Evolutionary conservation across 2,888 invertebrate species (phyloP), one percentile per base, ranked within the genome.

Genomic region (Cyrtodaria siliqua): DNA sequence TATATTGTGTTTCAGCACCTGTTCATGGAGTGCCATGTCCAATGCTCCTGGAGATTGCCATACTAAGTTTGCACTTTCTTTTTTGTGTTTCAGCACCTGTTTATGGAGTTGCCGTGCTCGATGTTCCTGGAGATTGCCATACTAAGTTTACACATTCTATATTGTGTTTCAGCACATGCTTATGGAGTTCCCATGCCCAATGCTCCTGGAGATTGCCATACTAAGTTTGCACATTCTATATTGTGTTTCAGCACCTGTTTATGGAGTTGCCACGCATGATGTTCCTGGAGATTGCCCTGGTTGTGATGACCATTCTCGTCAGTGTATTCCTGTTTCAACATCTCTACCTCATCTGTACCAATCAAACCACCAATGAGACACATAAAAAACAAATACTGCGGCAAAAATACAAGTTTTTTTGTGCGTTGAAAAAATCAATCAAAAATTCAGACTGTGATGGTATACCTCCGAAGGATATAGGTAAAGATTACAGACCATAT

Each of bases 281-380:
- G 55, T 89, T 92, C 69, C 85, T 92, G 33, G 82, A 85, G 12
- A 80, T 86, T 0, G 83, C 88, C 2, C 79, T 91, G n/a, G 53
- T 78, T 2, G 83, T 90, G 26, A 64, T 91, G 20, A 82, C 85
- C 2, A 60, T 89, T 20, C 64, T 90, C 8, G 79, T 92, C 24
- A 80, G 81, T 18, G 71, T 86, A 18, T 92, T 92, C 69, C 79
- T 87, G 0, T 47, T 67, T 26, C 92, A 92, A 66, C 92, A 92
- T 61, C 9, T 89, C 26, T 90, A 86, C 78, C 86, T 92, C 16
- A 67, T 89, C n/a, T 44, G 72, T 27, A 86, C 79, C 53, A 92
- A 92, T 77, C 90, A 91, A 72, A 92, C 92, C 4, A 92, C 92
- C 26, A 92, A 92, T 61, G 92, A 92, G 71, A 82, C 90, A 29